Conservation (phyloP, 30 jellyfish, hydroid and myxozoan genomes). For the Hydractinia symbiolongicarpus region DNA sequence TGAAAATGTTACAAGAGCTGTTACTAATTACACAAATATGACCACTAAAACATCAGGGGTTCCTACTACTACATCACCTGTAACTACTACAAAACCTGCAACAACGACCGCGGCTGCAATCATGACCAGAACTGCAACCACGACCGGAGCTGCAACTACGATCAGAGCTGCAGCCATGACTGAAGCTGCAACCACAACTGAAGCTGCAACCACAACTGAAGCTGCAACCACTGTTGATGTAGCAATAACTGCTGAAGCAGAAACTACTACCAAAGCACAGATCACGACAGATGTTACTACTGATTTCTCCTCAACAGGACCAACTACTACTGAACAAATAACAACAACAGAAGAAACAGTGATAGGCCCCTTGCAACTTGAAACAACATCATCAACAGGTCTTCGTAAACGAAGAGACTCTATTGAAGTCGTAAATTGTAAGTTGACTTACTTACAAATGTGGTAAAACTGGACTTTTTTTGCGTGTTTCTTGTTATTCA, state of each 20-base stretch:
- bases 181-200: constrained; percentile 4
- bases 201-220: constrained; percentile 12
- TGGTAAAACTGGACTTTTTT: too few species aligned
- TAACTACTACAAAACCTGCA: background rate
- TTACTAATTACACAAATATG: background rate
- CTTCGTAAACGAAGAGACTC: too few species aligned
- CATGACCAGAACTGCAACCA: too few species aligned
- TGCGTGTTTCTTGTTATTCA: too few species aligned
- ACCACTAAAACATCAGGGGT: background rate
- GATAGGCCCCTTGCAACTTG: background rate
- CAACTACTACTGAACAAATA: background rate
- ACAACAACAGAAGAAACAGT: background rate
- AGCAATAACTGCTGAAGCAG: constrained; percentile 1
- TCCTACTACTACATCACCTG: background rate
- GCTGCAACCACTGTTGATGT: constrained; percentile 4
- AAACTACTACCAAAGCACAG: background rate
- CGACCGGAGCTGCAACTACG: too few species aligned
- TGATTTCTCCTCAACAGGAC: background rate
- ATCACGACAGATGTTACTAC: too few species aligned
- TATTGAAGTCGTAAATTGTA: too few species aligned
- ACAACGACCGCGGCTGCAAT: background rate
- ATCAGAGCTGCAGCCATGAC: background rate
- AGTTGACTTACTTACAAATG: too few species aligned
- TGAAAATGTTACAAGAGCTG: too few species aligned
- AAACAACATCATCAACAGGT: too few species aligned